Base-by-base conservation (phyloP, 2,797 vertebrate species). In the Silurus aristotelis region DNA sequence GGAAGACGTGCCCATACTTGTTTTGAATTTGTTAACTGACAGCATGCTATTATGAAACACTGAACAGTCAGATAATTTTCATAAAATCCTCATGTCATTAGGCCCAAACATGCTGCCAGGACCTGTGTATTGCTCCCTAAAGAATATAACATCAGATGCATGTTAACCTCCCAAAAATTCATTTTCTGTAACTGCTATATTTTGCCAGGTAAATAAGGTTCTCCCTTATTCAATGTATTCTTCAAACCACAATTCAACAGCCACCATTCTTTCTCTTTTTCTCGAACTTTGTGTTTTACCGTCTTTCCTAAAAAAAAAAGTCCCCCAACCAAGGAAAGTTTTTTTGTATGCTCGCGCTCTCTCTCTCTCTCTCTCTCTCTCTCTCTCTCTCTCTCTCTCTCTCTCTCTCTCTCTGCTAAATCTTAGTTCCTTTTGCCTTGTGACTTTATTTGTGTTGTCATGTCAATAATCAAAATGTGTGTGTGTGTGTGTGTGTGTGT, bases 401-500 rank as follows among this genome's bases (percentile, higher is more conserved):
- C 6, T 77, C 27, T 70, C 73, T 67, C 38, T 72, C 17, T 52
- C 60, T 56, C n/a, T 48, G 71, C 46, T 72, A 10, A 7, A 25
- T 55, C 48, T 38, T 9, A 48, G 22, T 55, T 22, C 2, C n/a
- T 55, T 19, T 76, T 77, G 75, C 55, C 15, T 27, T 12, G 17
- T 10, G 46, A 68, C 48, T 19, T 0, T 67, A 43, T 25, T 55
- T 63, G 13, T 73, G 68, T 67, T 73, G 77, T 71, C 83, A 78
- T 25, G 48, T 2, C 38, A 85, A 80, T 46, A 86, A 68, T n/a
- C 19, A 63, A 82, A 19, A n/a, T n/a, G n/a, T n/a, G 55, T 38
- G 75, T 17, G 31, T 38, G 75, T 17, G 31, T 68, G 64, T 66
- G 2, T 72, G 68, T n/a, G 25, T 60, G 75, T 8, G 31, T 78